A percentile compares a stretch with the other conserved stretches of the same genome.
phyloP scores from a whole-genome alignment of 2,888 invertebrate species.

The Drosophila fungiperda region DNA sequence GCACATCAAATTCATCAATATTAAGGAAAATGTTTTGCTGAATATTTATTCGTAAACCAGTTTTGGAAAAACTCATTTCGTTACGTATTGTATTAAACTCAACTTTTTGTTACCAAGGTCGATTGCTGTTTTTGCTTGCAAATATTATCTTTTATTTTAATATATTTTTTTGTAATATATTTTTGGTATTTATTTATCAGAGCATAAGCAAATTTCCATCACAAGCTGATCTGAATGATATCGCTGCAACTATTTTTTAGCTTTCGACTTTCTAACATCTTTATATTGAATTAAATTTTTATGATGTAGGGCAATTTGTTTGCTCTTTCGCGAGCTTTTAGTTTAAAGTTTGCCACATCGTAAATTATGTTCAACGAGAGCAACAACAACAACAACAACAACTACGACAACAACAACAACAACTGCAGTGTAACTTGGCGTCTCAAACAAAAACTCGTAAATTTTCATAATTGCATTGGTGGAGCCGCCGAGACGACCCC shows the following conservation, averaged over 20 bases:
- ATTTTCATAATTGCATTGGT: slow-evolving; percentile 79
- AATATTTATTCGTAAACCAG: background rate
- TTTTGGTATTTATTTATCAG: background rate
- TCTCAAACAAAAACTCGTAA: slow-evolving; percentile 76
- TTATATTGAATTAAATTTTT: slow-evolving; percentile 36
- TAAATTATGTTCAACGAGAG: slow-evolving; percentile 65
- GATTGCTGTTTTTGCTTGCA: background rate
- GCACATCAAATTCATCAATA: background rate
- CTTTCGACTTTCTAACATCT: background rate
- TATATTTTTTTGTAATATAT: background rate
- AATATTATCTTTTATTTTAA: no score
- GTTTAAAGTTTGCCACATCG: slow-evolving; percentile 69
- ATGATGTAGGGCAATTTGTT: slow-evolving; percentile 43
- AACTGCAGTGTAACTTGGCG: slow-evolving; percentile 54
- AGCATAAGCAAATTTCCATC: background rate
- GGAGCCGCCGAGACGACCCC: slow-evolving; percentile 20
- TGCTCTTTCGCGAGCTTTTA: slow-evolving; percentile 30
- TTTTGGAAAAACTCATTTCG: background rate
- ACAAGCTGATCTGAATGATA: background rate
- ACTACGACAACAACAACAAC: slow-evolving; percentile 11
- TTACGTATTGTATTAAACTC: background rate
- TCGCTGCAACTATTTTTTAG: background rate
- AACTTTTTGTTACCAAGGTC: background rate
- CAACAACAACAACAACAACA: slow-evolving; percentile 1
- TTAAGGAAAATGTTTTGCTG: background rate